Evolutionary conservation across 2,888 invertebrate genomes (phyloP), one percentile per base, ranked within the genome.

Genomic region (Eledone cirrhosa): DNA sequence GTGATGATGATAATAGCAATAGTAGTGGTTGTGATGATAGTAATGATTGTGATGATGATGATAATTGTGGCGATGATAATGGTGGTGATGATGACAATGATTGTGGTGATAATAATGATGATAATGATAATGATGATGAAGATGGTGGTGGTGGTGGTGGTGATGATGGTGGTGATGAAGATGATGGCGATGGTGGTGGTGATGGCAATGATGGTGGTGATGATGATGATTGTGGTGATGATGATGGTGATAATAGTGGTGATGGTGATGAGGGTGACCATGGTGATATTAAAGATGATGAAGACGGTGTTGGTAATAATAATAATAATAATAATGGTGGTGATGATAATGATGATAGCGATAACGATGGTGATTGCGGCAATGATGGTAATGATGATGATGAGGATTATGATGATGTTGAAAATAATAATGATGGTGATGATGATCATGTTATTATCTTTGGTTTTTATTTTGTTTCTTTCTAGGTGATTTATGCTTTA

Each of bases 401-500:
- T 13, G 19, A 53, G n/a, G n/a, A n/a, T 41, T 5, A 41, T 41
- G 41, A 41, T 41, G 41, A 11, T 41, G 8, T 8, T 41, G 41
- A 11, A 8, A 11, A 11, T 41, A 41, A 0, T 41, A n/a, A 8
- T 41, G 2, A 11, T 8, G 1, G 41, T 41, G 41, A 11, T 11
- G 8, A 41, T 5, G 41, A 41, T 41, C 41, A 41, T 41, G 41
- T 33, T 33, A 3, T 33, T 33, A 27, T 65, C 4, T 29, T 31
- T 5, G 4, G 31, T 72, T 41, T 31, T 80, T 63, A 65, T 47
- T 80, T n/a, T 72, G 83, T 86, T 31, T 33, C 5, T 33, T 33
- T 33, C 3, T 81, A 90, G 90, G 91, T 91, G 16, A 91, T 91
- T 76, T 91, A 91, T 86, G 90, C 91, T 27, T 86, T 91, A 5